Evolutionary conservation across 2,113 vertebrate genomes (phyloP).

Genomic region (Amazona vittata): DNA sequence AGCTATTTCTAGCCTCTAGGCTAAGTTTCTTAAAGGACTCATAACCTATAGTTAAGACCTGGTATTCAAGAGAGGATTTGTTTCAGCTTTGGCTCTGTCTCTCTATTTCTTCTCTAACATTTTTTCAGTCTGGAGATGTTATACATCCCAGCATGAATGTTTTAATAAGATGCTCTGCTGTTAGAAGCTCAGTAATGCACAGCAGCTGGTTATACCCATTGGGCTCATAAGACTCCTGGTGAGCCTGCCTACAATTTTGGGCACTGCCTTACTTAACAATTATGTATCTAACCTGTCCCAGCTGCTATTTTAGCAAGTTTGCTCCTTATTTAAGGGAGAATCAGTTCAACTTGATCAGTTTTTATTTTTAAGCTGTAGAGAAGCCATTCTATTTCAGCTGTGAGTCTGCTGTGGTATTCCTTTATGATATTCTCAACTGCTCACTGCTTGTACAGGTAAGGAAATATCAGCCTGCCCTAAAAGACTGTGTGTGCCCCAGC

Average conservation of each 20-base stretch:
- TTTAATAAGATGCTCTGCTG: neutral
- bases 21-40: neutral
- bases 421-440: neutral
- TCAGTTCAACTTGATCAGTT: neutral
- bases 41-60: neutral
- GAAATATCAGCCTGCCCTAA: neutral
- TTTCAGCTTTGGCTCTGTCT: neutral
- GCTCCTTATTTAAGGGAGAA: neutral
- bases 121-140: neutral
- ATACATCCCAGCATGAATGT: neutral
- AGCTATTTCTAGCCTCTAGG: neutral
- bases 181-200: neutral
- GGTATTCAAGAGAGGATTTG: neutral
- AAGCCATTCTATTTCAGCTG: neutral
- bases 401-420: neutral
- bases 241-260: neutral
- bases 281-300: neutral
- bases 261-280: neutral
- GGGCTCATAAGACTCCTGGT: neutral
- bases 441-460: neutral
- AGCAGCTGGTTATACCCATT: neutral
- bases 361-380: neutral
- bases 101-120: neutral
- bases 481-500: accelerated
- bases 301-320: neutral